Percentiles rank a stretch among this genome's conserved stretches.
phyloP scores from a whole-genome alignment of 2,888 invertebrate species.

The Atrina japonica region DNA sequence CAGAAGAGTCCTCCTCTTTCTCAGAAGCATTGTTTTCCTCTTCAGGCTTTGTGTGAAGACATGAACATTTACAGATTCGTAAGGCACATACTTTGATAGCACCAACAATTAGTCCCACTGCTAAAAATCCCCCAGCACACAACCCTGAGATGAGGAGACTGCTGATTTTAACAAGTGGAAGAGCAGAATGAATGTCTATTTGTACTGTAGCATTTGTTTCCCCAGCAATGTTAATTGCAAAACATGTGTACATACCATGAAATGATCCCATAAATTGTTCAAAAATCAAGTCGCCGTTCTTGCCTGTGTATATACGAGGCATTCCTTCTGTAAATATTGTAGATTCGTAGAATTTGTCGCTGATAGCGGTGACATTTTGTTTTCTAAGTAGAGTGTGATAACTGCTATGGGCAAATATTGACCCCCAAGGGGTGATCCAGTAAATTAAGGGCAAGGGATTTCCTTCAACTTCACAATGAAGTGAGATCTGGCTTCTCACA shows the following conservation, averaged over 20 bases:
- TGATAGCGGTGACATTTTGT: conserved; percentile 17
- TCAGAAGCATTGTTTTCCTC: conserved; percentile 43
- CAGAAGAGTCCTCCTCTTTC: conserved; percentile 48
- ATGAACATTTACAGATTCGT: conserved; percentile 50
- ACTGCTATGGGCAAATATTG: conserved; percentile 54
- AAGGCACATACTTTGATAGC: conserved; percentile 54
- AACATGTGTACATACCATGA: conserved; percentile 68
- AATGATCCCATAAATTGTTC: conserved; percentile 65
- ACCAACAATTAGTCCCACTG: conserved; percentile 65
- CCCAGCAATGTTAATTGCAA: conserved; percentile 66
- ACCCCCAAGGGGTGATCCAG: conserved; percentile 72
- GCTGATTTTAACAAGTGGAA: conserved; percentile 48
- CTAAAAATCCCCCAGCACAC: conserved; percentile 53
- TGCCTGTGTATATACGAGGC: conserved; percentile 48
- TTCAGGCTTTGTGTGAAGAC: conserved; percentile 38
- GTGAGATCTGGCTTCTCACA: conserved; percentile 44
- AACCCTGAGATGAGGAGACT: conserved; percentile 63
- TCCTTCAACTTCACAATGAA: conserved; percentile 61
- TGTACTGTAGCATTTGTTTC: conserved; percentile 50
- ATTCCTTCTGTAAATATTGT: conserved; percentile 30
- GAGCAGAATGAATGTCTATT: conserved; percentile 46
- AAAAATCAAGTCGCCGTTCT: conserved; percentile 59
- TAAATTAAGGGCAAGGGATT: conserved; percentile 60
- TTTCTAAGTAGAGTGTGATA: conserved; percentile 12
- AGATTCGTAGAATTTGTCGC: not conserved